Evolutionary conservation across 2,113 vertebrate species (phyloP).

Genomic region (Misgurnus mizolepis): DNA sequence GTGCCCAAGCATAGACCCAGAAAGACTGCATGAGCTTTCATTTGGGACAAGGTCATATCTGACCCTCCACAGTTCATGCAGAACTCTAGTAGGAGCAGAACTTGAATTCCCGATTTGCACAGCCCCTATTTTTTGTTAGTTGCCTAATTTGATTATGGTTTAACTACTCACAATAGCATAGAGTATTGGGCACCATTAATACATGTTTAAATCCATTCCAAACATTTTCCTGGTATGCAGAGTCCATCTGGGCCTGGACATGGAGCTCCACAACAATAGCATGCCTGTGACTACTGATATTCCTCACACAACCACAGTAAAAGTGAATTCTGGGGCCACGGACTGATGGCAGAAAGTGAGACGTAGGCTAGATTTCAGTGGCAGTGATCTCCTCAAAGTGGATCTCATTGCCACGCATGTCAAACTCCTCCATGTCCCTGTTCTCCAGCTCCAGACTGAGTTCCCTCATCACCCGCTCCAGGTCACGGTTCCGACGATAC

Average conservation of each 20-base stretch:
- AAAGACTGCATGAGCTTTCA: too few species aligned
- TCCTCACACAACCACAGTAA: slow-evolving; percentile 6
- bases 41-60: too few species aligned
- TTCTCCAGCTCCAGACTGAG: slow-evolving; percentile 89
- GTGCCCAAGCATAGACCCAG: too few species aligned
- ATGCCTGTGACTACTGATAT: neutral
- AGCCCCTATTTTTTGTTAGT: too few species aligned
- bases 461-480: slow-evolving; percentile 90
- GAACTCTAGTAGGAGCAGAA: too few species aligned
- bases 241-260: neutral
- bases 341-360: neutral
- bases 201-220: too few species aligned
- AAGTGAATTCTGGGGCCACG: neutral
- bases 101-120: too few species aligned
- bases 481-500: slow-evolving; percentile 92
- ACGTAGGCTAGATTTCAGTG: slow-evolving; percentile 77
- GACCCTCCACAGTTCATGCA: too few species aligned
- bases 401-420: slow-evolving; percentile 79
- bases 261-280: neutral
- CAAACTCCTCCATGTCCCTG: slow-evolving; percentile 83
- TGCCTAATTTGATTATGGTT: too few species aligned
- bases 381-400: slow-evolving; percentile 90
- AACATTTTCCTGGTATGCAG: neutral
- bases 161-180: too few species aligned
- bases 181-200: too few species aligned